Percentiles rank a stretch among this genome's conserved stretches.
Evolutionary conservation across 2,113 vertebrate genomes (phyloP).

Genomic region (Oryzias curvinotus): DNA sequence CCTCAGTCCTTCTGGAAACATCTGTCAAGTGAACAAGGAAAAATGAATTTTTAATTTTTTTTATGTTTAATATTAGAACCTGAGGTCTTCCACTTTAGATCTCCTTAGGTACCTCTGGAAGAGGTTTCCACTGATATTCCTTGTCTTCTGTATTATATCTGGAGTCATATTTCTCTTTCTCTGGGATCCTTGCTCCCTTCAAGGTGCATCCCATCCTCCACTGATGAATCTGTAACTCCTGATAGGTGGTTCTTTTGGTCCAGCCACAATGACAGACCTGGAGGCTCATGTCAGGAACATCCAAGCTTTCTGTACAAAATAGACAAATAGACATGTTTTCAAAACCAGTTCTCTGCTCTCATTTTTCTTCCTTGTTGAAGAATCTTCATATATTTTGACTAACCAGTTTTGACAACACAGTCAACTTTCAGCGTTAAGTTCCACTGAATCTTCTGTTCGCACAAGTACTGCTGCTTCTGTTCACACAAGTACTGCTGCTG

Average conservation of each 20-base stretch:
- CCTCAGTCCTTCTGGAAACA: neutral
- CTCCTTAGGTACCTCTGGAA: neutral
- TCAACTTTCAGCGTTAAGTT: neutral
- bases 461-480: neutral
- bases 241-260: constrained; percentile 22
- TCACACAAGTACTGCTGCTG: neutral
- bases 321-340: neutral
- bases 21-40: neutral
- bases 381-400: neutral
- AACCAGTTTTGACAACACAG: constrained; percentile 2
- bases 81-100: constrained; percentile 4
- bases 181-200: constrained; percentile 3
- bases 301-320: constrained; percentile 2
- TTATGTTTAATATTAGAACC: neutral
- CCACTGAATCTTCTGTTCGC: neutral
- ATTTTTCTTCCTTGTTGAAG: neutral
- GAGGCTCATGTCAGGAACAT: constrained; percentile 7
- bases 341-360: neutral
- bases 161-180: neutral
- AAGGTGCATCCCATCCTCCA: constrained; percentile 34
- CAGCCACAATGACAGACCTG: constrained; percentile 49
- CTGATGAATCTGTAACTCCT: constrained; percentile 37
- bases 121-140: neutral
- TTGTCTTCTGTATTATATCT: neutral
- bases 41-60: neutral